Base-by-base conservation (phyloP, 1,140 invertebrate genomes). In the Eriosoma lanigerum region DNA sequence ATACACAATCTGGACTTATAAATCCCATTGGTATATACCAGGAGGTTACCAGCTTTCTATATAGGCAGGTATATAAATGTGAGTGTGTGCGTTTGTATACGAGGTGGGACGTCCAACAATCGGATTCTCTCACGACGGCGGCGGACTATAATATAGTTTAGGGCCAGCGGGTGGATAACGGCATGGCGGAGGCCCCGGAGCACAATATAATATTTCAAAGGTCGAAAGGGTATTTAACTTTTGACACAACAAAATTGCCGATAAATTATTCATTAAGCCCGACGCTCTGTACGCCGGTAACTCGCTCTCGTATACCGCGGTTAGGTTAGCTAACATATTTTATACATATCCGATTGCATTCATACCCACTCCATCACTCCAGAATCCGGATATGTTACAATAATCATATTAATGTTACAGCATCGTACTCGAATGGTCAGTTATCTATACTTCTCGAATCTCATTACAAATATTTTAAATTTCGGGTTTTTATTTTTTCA, bases 161-260 rank as follows among this genome's bases (percentile, higher is more conserved):
- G n/a, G n/a, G n/a, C n/a, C n/a, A n/a, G n/a, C n/a, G n/a, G n/a
- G n/a, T 26, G 13, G 72, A n/a, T 13, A 24, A 13, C 38, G 32
- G 54, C 13, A n/a, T n/a, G 44, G 29, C 19, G n/a, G 32, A 5
- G 48, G n/a, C 54, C 32, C 17, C 21, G 15, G 26, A 78, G 38
- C 52, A 58, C 52, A 26, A 46, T 62, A 58, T 44, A 58, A 44
- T 76, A 78, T 48, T 62, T 46, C 75, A 78, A 78, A 78, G 75
- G 52, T 46, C 75, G 38, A 78, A 62, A 60, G 56, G 75, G 56
- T 78, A 78, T 78, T 60, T 78, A 62, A 78, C 75, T 78, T 78
- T 48, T 60, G 75, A 78, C 52, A 29, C 54, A 17, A 29, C 75
- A 3, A 78, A 78, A 78, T 62, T 48, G 21, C 38, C 75, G 38